Conservation (phyloP, 1,140 invertebrate species). For the Uloborus diversus region DNA sequence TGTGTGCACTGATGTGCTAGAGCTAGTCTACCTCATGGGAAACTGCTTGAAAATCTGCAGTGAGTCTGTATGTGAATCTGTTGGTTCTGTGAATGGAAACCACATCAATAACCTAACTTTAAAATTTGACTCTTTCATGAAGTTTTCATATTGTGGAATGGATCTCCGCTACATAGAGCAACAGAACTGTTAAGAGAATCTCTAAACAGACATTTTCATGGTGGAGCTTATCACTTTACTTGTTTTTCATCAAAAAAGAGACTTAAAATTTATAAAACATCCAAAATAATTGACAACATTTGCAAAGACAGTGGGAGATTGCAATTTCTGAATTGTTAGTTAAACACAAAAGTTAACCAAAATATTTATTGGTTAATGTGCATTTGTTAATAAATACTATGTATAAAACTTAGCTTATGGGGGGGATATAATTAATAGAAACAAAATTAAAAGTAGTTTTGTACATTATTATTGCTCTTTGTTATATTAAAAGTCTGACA, state of each 20-base stretch:
- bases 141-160: background rate
- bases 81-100: background rate
- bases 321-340: background rate
- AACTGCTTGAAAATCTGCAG: constrained; percentile 19
- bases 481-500: no score
- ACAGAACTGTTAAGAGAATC: background rate
- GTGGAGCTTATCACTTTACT: background rate
- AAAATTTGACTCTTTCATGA: background rate
- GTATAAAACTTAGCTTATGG: no score
- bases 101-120: background rate
- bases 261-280: background rate
- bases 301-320: background rate
- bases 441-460: no score
- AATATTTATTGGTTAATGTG: no score
- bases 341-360: no score
- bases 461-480: no score
- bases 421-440: no score
- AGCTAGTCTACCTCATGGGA: constrained; percentile 3
- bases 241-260: background rate
- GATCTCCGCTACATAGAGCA: background rate
- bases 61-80: background rate
- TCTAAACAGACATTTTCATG: background rate
- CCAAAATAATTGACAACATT: background rate
- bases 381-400: no score
- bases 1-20: background rate